A percentile compares a stretch with the other conserved stretches of the same genome.
These are phyloP conservation scores for Ailuropoda melanoleuca DNA, from an alignment of 2,113 vertebrate species.

Conservation along the genomic window DNA sequence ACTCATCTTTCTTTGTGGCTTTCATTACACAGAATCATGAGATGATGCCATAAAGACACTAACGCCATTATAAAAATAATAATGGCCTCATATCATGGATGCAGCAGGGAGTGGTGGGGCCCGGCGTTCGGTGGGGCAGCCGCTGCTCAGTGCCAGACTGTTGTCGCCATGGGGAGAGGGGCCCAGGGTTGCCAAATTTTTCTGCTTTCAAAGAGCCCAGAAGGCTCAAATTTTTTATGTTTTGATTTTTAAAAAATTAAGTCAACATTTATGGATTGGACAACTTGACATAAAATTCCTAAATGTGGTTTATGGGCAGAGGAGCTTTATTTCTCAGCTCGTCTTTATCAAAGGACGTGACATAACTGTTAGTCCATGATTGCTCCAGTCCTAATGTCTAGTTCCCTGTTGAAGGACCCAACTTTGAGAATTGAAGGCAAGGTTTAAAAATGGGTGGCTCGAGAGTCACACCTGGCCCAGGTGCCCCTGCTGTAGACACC, in stretches of 20 bases:
- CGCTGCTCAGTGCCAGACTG: neutral
- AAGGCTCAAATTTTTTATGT: neutral
- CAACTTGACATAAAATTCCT: neutral
- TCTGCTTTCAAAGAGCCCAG: neutral
- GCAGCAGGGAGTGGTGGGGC: neutral
- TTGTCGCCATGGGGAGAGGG: neutral
- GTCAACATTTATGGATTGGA: neutral
- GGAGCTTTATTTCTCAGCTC: neutral
- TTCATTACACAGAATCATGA: neutral
- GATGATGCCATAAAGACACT: neutral
- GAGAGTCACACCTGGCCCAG: neutral
- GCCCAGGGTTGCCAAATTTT: neutral
- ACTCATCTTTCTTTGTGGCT: neutral
- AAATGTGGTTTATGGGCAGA: neutral
- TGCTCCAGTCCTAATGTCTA: neutral
- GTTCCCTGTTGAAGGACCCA: neutral
- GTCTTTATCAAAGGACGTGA: neutral
- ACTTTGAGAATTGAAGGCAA: neutral
- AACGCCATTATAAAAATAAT: neutral
- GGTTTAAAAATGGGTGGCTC: neutral
- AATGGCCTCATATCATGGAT: rapidly evolving
- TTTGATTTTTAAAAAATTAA: neutral
- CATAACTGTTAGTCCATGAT: neutral
- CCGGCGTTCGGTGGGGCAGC: rapidly evolving
- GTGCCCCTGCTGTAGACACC: neutral